phyloP scores from a whole-genome alignment of 53 echinoderm and acorn worm genomes.

The Paracentrotus lividus region DNA sequence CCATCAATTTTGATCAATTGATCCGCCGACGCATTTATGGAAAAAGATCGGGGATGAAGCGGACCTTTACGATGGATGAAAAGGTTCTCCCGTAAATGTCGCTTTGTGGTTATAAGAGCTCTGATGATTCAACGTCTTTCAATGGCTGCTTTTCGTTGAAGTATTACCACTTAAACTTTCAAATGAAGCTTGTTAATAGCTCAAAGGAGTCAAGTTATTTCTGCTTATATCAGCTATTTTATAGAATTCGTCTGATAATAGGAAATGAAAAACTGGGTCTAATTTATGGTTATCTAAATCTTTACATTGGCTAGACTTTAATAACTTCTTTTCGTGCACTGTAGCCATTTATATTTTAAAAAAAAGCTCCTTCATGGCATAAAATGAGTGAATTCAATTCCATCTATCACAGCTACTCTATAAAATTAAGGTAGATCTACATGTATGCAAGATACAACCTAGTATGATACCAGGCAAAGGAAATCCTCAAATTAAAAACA shows the following conservation, averaged over 20 bases:
- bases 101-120: neutral
- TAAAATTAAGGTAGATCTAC: neutral
- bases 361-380: neutral
- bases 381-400: neutral
- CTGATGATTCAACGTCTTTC: neutral
- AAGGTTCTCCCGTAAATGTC: neutral
- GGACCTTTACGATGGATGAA: neutral
- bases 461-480: too few relatives aligned
- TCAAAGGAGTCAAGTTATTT: neutral
- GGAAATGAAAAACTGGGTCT: too few relatives aligned
- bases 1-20: neutral
- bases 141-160: neutral
- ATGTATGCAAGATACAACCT: too few relatives aligned
- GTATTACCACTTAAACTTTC: neutral
- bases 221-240: neutral
- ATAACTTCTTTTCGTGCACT: neutral
- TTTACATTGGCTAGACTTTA: too few relatives aligned
- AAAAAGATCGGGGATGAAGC: neutral
- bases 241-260: too few relatives aligned
- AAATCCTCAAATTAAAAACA: too few relatives aligned
- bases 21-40: neutral
- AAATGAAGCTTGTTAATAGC: neutral
- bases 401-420: neutral
- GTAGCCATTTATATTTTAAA: neutral
- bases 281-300: too few relatives aligned